Percentiles rank a stretch among this genome's conserved stretches.
Evolutionary conservation across 1,140 invertebrate genomes (phyloP).

Genomic region (Drosophila kanapiae): DNA sequence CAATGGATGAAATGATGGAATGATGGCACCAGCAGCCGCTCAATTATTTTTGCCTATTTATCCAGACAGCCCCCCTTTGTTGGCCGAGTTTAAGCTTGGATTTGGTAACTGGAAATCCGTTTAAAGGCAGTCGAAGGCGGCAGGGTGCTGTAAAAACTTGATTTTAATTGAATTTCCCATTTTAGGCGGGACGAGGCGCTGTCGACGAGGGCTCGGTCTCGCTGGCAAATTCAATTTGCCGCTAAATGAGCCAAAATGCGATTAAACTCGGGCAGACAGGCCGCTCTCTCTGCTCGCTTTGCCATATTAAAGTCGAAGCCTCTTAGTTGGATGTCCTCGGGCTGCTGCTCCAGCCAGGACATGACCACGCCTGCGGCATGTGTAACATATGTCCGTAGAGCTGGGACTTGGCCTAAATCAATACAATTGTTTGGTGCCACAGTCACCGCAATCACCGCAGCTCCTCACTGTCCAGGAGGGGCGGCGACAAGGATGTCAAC

Average conservation of each 20-base stretch:
- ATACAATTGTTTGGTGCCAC: conserved; percentile 56
- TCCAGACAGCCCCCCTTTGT: conserved; percentile 30
- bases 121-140: conserved; percentile 36
- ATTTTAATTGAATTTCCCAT: conserved; percentile 83
- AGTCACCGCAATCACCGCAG: conserved; percentile 35
- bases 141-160: conserved; percentile 58
- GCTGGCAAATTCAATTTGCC: conserved; percentile 76
- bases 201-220: conserved; percentile 11
- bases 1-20: conserved; percentile 5
- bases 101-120: conserved; percentile 56
- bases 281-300: background rate
- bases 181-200: conserved; percentile 32
- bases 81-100: conserved; percentile 46
- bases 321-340: conserved; percentile 20
- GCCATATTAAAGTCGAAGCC: conserved; percentile 48
- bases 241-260: conserved; percentile 80
- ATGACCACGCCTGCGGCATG: conserved; percentile 54
- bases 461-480: conserved; percentile 30
- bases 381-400: conserved; percentile 60
- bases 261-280: conserved; percentile 70
- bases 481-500: conserved; percentile 26
- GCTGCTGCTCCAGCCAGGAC: conserved; percentile 1
- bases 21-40: conserved; percentile 25
- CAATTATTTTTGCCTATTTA: conserved; percentile 76
- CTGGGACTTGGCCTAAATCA: conserved; percentile 55